Percentiles rank a stretch among this genome's conserved stretches.
These are phyloP conservation scores for Colletes gigas DNA, from an alignment of 1,140 invertebrate species.

Conservation along the genomic window DNA sequence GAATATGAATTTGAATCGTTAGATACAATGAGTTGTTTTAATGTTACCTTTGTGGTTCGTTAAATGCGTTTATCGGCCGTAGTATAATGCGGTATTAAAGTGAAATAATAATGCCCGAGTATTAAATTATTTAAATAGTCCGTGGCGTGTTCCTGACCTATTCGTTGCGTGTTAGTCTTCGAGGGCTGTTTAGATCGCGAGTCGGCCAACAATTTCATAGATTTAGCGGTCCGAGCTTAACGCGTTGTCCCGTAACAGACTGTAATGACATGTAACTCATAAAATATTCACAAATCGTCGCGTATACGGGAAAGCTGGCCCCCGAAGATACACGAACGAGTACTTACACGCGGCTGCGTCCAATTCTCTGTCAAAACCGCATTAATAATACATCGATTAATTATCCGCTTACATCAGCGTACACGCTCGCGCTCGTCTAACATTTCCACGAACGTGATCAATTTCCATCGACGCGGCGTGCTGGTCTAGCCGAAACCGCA, in stretches of 20 bases:
- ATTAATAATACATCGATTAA: constrained; percentile 66
- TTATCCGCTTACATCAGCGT: constrained; percentile 54
- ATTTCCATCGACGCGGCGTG: constrained; percentile 40
- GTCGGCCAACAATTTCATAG: constrained; percentile 56
- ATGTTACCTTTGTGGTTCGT: too few relatives aligned
- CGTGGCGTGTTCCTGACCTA: neutral
- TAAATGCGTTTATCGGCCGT: too few relatives aligned
- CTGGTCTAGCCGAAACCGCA: neutral
- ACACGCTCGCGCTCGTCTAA: constrained; percentile 31
- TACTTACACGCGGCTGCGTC: constrained; percentile 38
- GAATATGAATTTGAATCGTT: too few relatives aligned
- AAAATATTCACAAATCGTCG: constrained; percentile 58
- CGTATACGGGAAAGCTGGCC: constrained; percentile 26
- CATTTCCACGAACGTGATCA: constrained; percentile 42
- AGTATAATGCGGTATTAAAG: too few relatives aligned
- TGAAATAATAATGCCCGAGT: too few relatives aligned
- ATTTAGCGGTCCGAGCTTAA: constrained; percentile 59
- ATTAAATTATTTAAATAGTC: neutral
- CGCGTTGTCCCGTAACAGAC: constrained; percentile 48
- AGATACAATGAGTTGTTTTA: too few relatives aligned
- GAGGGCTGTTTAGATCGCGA: constrained; percentile 39
- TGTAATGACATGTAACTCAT: constrained; percentile 49
- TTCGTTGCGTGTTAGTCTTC: constrained; percentile 31
- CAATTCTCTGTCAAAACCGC: constrained; percentile 54
- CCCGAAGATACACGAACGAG: constrained; percentile 53